Evolutionary conservation across 2,888 invertebrate genomes (phyloP), one percentile per base, ranked within the genome.

Genomic region (Stenodema calcarata): DNA sequence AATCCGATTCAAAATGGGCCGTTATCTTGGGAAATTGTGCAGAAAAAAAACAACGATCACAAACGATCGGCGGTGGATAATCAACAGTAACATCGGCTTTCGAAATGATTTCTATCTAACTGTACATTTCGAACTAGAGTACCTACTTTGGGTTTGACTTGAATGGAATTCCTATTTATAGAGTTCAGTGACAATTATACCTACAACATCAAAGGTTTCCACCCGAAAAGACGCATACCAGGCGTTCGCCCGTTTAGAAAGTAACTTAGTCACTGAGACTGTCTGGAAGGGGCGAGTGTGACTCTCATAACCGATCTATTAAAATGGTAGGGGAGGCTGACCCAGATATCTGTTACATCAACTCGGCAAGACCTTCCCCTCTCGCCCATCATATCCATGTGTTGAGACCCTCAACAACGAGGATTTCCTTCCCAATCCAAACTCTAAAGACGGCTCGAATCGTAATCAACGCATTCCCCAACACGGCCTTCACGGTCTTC

Each of bases 321-420:
- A 62, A 62, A 23, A 62, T 62, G 23, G 23, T 2, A 18, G 50
- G 50, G 12, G n/a, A 23, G 62, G 62, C 23, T 62, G 62, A 62
- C 62, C 62, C 62, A 62, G 62, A 62, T 62, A 62, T 62, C 62
- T 62, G 62, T 62, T 62, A 62, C 62, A 62, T 62, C 62, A 62
- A 62, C 62, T 18, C 62, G 62, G 62, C 27, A 62, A 62, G 23
- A 62, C 18, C 4, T 23, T 12, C 23, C 62, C 62, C 7, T 16
- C 16, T 47, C 47, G 9, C 18, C 23, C 62, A 2, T 23, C 23
- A 23, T 3, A 11, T 9, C 9, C 18, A 27, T 4, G 12, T 11
- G 62, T 23, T 11, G 62, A 23, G 23, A 23, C 62, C 23, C 23
- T 23, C 23, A 62, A 23, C 18, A 9, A n/a, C 1, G 23, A 62